Percentiles rank a stretch among this genome's conserved stretches.
Conservation (phyloP, 2,113 vertebrate species). For the Chaetodon trifascialis region DNA sequence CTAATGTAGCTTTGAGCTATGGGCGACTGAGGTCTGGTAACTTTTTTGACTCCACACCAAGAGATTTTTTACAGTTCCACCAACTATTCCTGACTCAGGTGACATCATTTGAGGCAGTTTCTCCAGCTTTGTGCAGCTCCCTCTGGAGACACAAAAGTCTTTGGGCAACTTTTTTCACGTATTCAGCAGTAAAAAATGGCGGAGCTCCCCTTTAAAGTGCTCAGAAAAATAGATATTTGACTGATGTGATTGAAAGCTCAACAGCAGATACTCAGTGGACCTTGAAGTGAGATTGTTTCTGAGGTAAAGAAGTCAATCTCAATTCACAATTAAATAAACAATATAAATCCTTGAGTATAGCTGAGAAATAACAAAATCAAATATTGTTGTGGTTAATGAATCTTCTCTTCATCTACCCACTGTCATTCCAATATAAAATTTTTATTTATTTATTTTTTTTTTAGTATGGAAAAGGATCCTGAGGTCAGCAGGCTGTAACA, state of each 20-base stretch:
- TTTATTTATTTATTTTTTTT: no score
- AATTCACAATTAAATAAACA: background rate
- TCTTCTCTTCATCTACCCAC: background rate
- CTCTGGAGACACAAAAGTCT: no score
- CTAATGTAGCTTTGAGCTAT: background rate
- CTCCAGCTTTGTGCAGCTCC: no score
- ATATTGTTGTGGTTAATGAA: background rate
- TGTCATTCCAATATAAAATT: background rate
- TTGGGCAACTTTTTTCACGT: no score
- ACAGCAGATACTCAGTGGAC: background rate
- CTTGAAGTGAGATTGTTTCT: background rate
- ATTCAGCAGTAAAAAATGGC: background rate
- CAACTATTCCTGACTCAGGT: background rate
- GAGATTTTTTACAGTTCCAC: no score
- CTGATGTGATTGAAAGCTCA: conserved; percentile 1
- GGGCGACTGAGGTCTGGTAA: no score
- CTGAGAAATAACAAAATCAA: background rate
- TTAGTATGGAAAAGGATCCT: conserved; percentile 45
- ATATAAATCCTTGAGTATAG: background rate
- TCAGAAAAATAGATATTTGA: background rate
- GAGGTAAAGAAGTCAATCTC: background rate
- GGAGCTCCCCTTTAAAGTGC: background rate
- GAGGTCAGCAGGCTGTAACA: conserved; percentile 43
- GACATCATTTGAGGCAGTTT: background rate
- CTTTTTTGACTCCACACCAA: no score